Evolutionary conservation across 53 echinoderm and acorn worm genomes (phyloP), one percentile per base, ranked within the genome.

Genomic region (Echinarachnius parma): DNA sequence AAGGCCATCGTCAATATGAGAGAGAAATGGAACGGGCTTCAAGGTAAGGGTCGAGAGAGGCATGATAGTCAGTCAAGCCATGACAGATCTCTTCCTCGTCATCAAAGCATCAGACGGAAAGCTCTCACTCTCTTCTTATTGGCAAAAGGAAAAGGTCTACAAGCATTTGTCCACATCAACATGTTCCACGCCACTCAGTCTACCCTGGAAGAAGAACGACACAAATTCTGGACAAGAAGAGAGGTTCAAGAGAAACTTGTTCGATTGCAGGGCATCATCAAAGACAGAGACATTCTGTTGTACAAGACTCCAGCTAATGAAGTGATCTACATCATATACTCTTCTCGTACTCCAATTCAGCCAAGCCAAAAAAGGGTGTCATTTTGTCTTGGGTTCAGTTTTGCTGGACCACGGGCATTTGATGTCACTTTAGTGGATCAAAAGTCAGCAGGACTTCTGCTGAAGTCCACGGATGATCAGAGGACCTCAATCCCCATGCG

Each of bases 361-460:
- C 75, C 75, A 75, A 75, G 75, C 42, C 75, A 75, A 28, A 42
- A 75, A 21, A 57, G 10, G 31, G 75, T 75, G 16, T 27, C 75
- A 10, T 75, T 75, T 31, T 58, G 31, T 42, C 59, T 75, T n/a
- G 75, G 75, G 16, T 75, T 75, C 44, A 75, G 37, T 28, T 75
- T 57, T 25, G 39, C 26, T 20, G 75, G 59, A 37, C 75, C 75
- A 42, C 26, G 57, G 18, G 75, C 75, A 13, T 75, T 39, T 36
- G 28, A 75, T 42, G 75, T 75, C 0, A 3, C 0, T 1, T 34
- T 36, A 23, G 37, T 23, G 14, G 61, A 61, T 21, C 7, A n/a
- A n/a, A n/a, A n/a, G n/a, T n/a, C n/a, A n/a, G n/a, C n/a, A n/a
- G n/a, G n/a, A n/a, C n/a, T n/a, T n/a, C n/a, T n/a, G n/a, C n/a